Evolutionary conservation across 2,113 vertebrate genomes (phyloP).

Genomic region (Anas platyrhynchos): DNA sequence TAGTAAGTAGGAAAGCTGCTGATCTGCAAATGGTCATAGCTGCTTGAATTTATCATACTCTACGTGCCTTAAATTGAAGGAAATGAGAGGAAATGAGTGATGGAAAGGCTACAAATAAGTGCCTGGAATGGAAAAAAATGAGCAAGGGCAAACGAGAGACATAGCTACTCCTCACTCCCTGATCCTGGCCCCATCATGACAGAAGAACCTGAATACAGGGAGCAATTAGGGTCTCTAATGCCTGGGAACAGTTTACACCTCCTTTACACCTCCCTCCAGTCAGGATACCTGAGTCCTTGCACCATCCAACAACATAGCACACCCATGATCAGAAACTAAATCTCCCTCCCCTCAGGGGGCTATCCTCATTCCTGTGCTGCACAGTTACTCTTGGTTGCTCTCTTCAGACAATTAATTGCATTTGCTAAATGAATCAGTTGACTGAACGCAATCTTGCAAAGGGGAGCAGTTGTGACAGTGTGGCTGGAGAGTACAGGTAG

Average conservation of each 20-base stretch:
- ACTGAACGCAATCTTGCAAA: not conserved
- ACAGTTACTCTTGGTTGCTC: not conserved
- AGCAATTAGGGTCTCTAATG: not conserved
- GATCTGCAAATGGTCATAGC: not conserved
- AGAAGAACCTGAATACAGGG: not conserved
- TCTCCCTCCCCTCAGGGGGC: not conserved
- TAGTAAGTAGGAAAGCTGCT: slow-evolving; percentile 35
- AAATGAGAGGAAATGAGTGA: slow-evolving; percentile 12
- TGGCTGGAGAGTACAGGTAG: fast-evolving
- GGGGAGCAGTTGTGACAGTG: not conserved
- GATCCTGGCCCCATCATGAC: not conserved
- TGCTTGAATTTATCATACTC: slow-evolving; percentile 41
- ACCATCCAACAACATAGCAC: not conserved
- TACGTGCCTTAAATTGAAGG: not conserved
- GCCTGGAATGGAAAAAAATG: not conserved
- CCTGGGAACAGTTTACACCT: not conserved
- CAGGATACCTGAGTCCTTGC: not conserved
- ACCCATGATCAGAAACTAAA: not conserved
- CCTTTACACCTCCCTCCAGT: not conserved
- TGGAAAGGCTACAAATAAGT: slow-evolving; percentile 6
- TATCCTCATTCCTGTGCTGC: not conserved
- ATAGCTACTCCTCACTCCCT: fast-evolving
- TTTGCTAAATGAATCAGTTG: not conserved
- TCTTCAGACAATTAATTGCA: not conserved
- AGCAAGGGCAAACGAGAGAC: not conserved